Percentiles rank a stretch among this genome's conserved stretches.
These are phyloP conservation scores for Megatriorchis doriae DNA, from an alignment of 2,113 vertebrate species.

Conservation along the genomic window DNA sequence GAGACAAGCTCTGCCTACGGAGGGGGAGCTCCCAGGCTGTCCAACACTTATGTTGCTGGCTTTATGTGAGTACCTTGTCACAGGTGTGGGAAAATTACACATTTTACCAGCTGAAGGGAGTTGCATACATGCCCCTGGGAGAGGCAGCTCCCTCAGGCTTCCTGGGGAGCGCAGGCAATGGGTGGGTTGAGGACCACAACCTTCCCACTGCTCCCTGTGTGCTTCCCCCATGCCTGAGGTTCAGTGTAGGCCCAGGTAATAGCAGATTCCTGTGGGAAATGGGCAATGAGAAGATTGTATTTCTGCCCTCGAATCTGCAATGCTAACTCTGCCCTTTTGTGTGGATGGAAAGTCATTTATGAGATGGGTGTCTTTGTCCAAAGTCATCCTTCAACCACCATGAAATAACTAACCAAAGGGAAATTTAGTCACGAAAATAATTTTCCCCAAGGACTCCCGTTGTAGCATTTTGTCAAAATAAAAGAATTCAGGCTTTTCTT, in stretches of 20 bases:
- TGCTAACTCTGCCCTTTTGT: background rate
- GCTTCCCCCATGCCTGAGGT: background rate
- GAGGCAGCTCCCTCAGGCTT: background rate
- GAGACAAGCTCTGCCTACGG: slow-evolving; percentile 94
- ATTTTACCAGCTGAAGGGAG: background rate
- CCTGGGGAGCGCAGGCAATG: fast-evolving
- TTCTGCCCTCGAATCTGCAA: background rate
- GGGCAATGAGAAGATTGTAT: background rate
- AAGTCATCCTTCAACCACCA: fast-evolving
- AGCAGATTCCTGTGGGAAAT: background rate
- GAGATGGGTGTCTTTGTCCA: background rate
- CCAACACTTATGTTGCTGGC: slow-evolving; percentile 86
- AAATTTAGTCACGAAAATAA: background rate
- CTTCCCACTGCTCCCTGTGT: background rate
- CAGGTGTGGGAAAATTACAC: background rate
- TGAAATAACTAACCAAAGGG: background rate
- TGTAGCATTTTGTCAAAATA: background rate
- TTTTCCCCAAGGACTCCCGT: background rate
- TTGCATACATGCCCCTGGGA: fast-evolving
- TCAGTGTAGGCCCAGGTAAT: background rate
- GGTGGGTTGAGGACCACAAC: background rate
- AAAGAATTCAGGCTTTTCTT: background rate
- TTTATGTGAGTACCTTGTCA: slow-evolving; percentile 86
- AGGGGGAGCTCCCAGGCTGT: slow-evolving; percentile 85
- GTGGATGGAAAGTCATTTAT: background rate